Evolutionary conservation across 1,140 invertebrate genomes (phyloP), one percentile per base, ranked within the genome.

Genomic region (Diprion similis): DNA sequence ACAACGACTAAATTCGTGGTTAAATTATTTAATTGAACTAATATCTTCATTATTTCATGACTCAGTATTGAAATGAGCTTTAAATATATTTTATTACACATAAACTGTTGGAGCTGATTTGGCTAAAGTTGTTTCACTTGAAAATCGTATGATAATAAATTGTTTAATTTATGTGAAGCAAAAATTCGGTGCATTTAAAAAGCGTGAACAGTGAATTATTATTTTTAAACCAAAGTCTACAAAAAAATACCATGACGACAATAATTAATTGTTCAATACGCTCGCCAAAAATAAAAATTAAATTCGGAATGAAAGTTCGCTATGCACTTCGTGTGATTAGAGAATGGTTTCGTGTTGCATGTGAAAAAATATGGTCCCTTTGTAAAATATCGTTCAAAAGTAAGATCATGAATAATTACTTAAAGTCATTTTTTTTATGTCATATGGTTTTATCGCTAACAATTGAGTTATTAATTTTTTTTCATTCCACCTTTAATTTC

Each of bases 301-400:
- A 80, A 46, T 78, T 83, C 46, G 76, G 74, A 3, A 1, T 76
- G 11, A 83, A 79, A 45, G 83, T 80, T 0, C 77, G 73, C 1
- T 71, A 71, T 1, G 19, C 83, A 46, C 77, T 86, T 15, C 75
- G 73, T 9, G 85, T 81, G 71, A 81, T 88, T 13, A 73, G 78
- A 37, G 80, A 75, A 19, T 87, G 84, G 84, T 84, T 87, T 74
- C 81, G 77, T n/a, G 66, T 76, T 10, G 8, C 86, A 9, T 81
- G 72, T 72, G 78, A 72, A 59, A 84, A 78, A 72, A 70, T 87
- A 13, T 80, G 80, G 10, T 72, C 79, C 0, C 9, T 24, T 18
- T 19, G 4, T 15, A n/a, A 4, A 10, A 66, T 66, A 71, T 69
- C 47, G 0, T 37, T 77, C 0, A 81, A 81, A 75, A 71, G 81